A percentile compares a stretch with the other conserved stretches of the same genome.
Evolutionary conservation across 2,797 vertebrate species (phyloP).

Genomic region (Rhinophrynus dorsalis): DNA sequence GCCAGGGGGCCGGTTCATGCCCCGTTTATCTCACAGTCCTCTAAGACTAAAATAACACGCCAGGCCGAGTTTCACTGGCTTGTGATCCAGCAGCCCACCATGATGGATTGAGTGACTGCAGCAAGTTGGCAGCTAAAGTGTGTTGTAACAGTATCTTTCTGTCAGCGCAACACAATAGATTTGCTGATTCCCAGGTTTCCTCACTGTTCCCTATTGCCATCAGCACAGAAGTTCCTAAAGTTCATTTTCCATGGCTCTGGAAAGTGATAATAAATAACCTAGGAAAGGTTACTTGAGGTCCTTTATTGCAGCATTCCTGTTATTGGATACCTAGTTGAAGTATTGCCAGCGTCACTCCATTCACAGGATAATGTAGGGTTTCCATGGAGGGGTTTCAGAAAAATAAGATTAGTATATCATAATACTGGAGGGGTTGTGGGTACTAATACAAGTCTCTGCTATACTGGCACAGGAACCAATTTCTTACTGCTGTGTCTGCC

Average conservation of each 20-base stretch:
- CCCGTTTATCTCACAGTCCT: slow-evolving; percentile 87
- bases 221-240: slow-evolving; percentile 33
- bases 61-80: slow-evolving; percentile 69
- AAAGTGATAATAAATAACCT: slow-evolving; percentile 52
- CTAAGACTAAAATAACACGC: slow-evolving; percentile 77
- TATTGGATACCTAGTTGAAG: slow-evolving; percentile 31
- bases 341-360: slow-evolving; percentile 15
- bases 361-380: no score
- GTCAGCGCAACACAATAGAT: slow-evolving; percentile 71
- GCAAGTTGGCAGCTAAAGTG: slow-evolving; percentile 73
- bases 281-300: slow-evolving; percentile 33
- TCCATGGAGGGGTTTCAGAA: no score
- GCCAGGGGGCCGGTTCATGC: slow-evolving; percentile 85
- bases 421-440: no score
- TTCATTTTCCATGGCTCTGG: slow-evolving; percentile 56
- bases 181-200: slow-evolving; percentile 55
- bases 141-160: slow-evolving; percentile 68
- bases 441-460: no score
- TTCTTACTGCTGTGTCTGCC: no score
- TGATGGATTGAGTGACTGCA: slow-evolving; percentile 86
- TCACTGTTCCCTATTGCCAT: slow-evolving; percentile 23
- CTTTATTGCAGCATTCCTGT: slow-evolving; percentile 11
- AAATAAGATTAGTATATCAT: no score
- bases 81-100: slow-evolving; percentile 65
- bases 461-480: no score